Evolutionary conservation across 2,888 invertebrate genomes (phyloP).

Genomic region (Nomada lathburiana): DNA sequence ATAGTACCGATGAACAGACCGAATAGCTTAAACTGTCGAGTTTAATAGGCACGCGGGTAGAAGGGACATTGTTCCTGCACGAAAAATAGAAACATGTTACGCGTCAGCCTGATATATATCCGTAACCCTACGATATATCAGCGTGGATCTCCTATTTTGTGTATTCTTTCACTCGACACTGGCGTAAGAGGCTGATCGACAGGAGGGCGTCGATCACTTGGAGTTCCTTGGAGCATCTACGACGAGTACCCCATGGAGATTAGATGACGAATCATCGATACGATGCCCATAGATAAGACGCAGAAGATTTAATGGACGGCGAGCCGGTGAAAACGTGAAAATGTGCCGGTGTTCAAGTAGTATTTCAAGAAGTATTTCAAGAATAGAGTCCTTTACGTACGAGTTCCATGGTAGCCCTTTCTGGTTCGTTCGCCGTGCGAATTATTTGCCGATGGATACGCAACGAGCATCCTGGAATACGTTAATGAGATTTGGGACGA

Average conservation of each 20-base stretch:
- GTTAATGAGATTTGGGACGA: background rate
- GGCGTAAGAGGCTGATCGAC: background rate
- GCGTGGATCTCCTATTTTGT: background rate
- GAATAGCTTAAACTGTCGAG: background rate
- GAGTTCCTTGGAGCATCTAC: conserved; percentile 12
- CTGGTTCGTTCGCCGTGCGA: background rate
- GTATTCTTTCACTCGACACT: conserved; percentile 19
- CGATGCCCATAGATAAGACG: conserved; percentile 2
- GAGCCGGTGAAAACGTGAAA: conserved; percentile 63
- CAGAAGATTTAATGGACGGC: background rate
- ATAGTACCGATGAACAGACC: background rate
- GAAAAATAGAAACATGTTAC: background rate
- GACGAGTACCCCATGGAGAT: conserved; percentile 10
- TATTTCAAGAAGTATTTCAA: conserved; percentile 73
- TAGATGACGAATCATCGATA: conserved; percentile 3
- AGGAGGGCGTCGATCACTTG: conserved; percentile 6
- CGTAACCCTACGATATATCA: conserved; percentile 20
- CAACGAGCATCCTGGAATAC: too few species aligned
- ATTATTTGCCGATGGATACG: background rate
- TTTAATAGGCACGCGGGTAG: background rate
- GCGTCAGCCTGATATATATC: conserved; percentile 2
- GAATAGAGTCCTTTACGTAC: conserved; percentile 83
- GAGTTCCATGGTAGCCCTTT: conserved; percentile 71
- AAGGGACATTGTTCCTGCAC: background rate
- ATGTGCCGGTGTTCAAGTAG: conserved; percentile 82